Conservation (phyloP, 2,888 invertebrate genomes). For the Drosophila robusta region DNA sequence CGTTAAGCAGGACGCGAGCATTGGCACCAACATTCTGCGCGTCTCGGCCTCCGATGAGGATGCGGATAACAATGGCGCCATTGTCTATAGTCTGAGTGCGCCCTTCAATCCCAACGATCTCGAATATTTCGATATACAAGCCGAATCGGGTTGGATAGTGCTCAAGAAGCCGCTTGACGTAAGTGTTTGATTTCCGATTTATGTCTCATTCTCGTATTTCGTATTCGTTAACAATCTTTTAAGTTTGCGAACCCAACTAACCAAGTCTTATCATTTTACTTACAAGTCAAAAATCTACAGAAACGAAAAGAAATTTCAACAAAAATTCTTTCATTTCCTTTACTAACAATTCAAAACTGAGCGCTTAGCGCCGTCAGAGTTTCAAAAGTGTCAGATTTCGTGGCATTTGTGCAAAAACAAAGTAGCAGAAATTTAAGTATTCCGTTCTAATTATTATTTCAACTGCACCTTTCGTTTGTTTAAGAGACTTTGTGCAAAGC, state of each 20-base stretch:
- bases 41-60: conserved; percentile 99
- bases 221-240: conserved; percentile 30
- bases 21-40: conserved; percentile 96
- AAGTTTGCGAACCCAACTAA: conserved; percentile 69
- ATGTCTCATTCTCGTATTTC: conserved; percentile 6
- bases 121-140: conserved; percentile 98
- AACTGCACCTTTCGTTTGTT: conserved; percentile 71
- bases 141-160: conserved; percentile 98
- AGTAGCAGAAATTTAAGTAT: conserved; percentile 21
- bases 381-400: conserved; percentile 15
- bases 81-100: conserved; percentile 95
- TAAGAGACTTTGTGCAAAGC: conserved; percentile 33
- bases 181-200: conserved; percentile 87
- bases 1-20: conserved; percentile 98
- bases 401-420: conserved; percentile 13
- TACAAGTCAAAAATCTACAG: conserved; percentile 5
- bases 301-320: conserved; percentile 6
- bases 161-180: conserved; percentile 97
- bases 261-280: conserved; percentile 57
- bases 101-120: conserved; percentile 95
- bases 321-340: conserved; percentile 28
- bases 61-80: conserved; percentile 98
- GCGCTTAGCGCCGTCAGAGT: conserved; percentile 29
- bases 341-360: conserved; percentile 59
- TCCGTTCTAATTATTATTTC: conserved; percentile 50